Percentiles rank a stretch among this genome's conserved stretches.
These are phyloP conservation scores for Penaeus indicus DNA, from an alignment of 1,140 invertebrate species.

Conservation along the genomic window DNA sequence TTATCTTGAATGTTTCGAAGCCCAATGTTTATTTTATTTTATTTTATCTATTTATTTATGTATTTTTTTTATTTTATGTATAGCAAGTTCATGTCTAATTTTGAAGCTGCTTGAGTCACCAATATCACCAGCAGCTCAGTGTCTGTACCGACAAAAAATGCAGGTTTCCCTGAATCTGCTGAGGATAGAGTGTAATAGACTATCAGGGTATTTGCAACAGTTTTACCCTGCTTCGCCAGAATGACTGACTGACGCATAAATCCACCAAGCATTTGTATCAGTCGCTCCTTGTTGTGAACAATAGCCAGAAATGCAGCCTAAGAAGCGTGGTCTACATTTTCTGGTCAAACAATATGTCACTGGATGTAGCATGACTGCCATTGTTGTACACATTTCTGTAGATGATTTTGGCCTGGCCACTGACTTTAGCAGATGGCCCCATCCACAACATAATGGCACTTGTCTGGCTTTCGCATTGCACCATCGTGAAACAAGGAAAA, in stretches of 20 bases:
- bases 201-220: constrained; percentile 37
- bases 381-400: too few relatives aligned
- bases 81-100: neutral
- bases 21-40: too few relatives aligned
- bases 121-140: constrained; percentile 11
- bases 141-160: constrained; percentile 21
- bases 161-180: constrained; percentile 38
- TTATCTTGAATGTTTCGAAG: constrained; percentile 37
- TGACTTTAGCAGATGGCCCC: neutral
- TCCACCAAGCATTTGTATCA: constrained; percentile 35
- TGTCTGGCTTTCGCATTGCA: neutral
- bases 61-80: too few relatives aligned
- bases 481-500: constrained; percentile 38
- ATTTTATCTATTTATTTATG: too few relatives aligned
- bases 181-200: constrained; percentile 21
- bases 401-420: too few relatives aligned
- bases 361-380: constrained; percentile 9
- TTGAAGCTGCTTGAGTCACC: constrained; percentile 31
- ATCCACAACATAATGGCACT: too few relatives aligned
- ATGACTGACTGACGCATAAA: constrained; percentile 38
- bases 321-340: constrained; percentile 4
- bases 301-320: constrained; percentile 30
- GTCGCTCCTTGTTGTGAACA: constrained; percentile 37
- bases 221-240: constrained; percentile 28
- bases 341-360: constrained; percentile 24